phyloP scores from a whole-genome alignment of 2,113 vertebrate genomes.

The Xiphias gladius region DNA sequence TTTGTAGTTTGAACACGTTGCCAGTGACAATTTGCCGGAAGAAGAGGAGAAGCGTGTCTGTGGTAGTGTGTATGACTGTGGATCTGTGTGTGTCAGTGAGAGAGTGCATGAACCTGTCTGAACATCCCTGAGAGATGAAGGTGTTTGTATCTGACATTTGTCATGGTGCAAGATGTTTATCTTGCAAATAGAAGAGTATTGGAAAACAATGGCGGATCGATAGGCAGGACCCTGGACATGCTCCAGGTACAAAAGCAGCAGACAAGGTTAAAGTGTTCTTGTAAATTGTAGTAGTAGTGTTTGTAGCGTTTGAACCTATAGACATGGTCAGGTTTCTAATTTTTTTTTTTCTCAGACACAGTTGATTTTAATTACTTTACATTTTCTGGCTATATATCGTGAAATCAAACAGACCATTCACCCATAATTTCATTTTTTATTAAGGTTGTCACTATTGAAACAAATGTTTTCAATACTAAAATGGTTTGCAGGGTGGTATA shows the following conservation, averaged over 20 bases:
- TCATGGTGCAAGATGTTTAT: constrained; percentile 4
- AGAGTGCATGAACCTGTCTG: constrained; percentile 28
- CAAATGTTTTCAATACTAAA: not conserved
- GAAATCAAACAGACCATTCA: not conserved
- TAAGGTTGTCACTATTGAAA: not conserved
- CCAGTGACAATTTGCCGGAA: not conserved
- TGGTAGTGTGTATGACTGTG: not conserved
- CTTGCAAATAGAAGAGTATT: constrained; percentile 25
- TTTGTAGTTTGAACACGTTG: not conserved
- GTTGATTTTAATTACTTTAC: not conserved
- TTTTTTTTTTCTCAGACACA: not conserved
- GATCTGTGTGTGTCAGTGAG: not conserved
- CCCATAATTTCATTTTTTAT: not conserved
- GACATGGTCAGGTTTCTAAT: not conserved
- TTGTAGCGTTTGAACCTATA: not conserved
- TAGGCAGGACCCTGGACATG: constrained; percentile 14
- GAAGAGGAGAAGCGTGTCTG: not conserved
- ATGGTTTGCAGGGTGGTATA: not conserved
- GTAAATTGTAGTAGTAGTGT: not conserved
- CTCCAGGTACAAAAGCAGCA: not conserved
- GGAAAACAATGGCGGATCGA: constrained; percentile 42
- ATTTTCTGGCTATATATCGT: not conserved
- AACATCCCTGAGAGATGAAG: constrained; percentile 27
- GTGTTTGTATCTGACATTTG: constrained; percentile 46
- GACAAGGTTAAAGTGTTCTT: not conserved